Evolutionary conservation across 2,888 invertebrate genomes (phyloP).

Genomic region (Maniola hyperantus): DNA sequence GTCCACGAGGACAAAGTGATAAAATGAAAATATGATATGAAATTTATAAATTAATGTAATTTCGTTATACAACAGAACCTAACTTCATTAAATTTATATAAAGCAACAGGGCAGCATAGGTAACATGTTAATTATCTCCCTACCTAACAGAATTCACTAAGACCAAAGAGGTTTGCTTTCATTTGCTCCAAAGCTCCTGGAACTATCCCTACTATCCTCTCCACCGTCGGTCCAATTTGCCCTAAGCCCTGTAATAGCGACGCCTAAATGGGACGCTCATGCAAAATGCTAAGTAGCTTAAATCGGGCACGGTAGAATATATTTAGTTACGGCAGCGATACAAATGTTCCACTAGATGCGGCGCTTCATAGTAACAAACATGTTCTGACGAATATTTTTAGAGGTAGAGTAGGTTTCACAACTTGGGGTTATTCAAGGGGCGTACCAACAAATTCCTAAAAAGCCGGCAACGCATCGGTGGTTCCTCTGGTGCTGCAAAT

Average conservation of each 20-base stretch:
- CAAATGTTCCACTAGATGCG: too few species aligned
- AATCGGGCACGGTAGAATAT: constrained; percentile 23
- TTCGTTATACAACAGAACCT: background rate
- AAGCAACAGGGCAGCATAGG: constrained; percentile 4
- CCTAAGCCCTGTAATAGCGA: constrained; percentile 33
- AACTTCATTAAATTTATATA: background rate
- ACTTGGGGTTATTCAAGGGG: too few species aligned
- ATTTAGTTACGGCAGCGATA: constrained; percentile 19
- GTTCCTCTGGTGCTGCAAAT: too few species aligned
- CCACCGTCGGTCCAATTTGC: constrained; percentile 29
- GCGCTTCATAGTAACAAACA: too few species aligned
- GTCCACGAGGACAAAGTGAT: too few species aligned
- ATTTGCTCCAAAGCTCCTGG: constrained; percentile 22
- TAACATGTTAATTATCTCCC: constrained; percentile 15
- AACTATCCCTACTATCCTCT: constrained; percentile 25
- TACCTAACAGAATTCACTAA: constrained; percentile 8
- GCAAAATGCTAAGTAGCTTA: constrained; percentile 33
- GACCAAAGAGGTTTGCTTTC: constrained; percentile 23
- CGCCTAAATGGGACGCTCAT: constrained; percentile 35
- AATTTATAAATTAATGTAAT: background rate
- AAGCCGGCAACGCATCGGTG: too few species aligned
- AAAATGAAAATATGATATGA: too few species aligned
- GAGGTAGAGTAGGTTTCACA: too few species aligned
- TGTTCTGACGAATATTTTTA: too few species aligned
- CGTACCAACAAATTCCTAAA: too few species aligned